Base-by-base conservation (phyloP, 2,797 vertebrate species). In the Microctenopoma stevenorrisi region DNA sequence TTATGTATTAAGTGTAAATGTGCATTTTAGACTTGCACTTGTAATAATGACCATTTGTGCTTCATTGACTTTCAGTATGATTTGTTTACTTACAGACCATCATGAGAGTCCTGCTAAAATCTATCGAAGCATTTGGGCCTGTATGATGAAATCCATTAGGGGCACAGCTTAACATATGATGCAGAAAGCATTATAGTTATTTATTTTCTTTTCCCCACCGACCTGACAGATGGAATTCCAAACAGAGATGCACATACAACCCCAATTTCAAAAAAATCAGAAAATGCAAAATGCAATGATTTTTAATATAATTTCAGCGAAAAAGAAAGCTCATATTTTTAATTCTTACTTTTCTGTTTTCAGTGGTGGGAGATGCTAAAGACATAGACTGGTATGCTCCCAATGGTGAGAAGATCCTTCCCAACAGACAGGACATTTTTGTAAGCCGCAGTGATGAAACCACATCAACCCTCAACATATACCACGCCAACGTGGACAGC, bases 311-410 rank as follows among this genome's bases (percentile, higher is more conserved):
- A 6, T 4, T 33, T 33, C 30, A 33, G 30, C 5, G 30, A 33
- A 5, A 33, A 33, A 5, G 7, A 15, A 7, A 8, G 5, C 18
- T 18, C 18, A 18, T 3, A 38, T 28, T 1, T 25, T 42, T 25
- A 25, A 10, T 3, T 5, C 1, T 28, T 30, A 68, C 7, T 16
- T 30, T 44, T 33, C 1, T 71, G 7, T 52, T 75, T 62, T 18
- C 72, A 99, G 98, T 97, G 89, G 91, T 95, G 1, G 97, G 96
- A 28, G 96, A 97, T 78, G 96, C 92, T 74, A 96, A 94, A 86
- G 96, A 97, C 76, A 98, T 99, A 42, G 96, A 95, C 90, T 99
- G 98, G 98, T 98, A 94, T 63, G 94, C 94, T 13, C 98, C 98
- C 33, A 96, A 90, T 0, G 97, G 98, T 0, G 96, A 99, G 78